Conservation (phyloP, 2,113 vertebrate species). For the Trematomus loennbergii region DNA sequence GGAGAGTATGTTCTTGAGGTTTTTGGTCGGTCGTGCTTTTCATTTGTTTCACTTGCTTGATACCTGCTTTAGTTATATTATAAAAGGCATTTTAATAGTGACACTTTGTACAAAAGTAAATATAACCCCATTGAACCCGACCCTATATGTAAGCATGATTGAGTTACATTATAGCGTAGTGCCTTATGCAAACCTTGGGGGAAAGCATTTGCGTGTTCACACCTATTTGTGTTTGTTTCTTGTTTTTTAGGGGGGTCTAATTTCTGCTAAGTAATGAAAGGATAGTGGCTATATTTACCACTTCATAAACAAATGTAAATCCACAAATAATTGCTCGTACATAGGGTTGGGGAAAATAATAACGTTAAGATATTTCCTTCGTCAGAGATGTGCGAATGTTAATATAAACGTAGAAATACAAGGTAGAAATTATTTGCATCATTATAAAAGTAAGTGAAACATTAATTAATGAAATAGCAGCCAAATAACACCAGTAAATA, state of each 20-base stretch:
- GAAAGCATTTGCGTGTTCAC: not conserved
- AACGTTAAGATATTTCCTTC: not conserved
- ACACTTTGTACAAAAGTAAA: not conserved
- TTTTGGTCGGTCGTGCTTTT: not conserved
- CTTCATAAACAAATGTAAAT: too few species aligned
- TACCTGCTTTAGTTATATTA: not conserved
- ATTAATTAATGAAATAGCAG: too few species aligned
- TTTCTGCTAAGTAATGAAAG: not conserved
- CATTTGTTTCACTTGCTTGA: not conserved
- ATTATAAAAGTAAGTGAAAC: too few species aligned
- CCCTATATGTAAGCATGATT: too few species aligned
- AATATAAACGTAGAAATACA: not conserved
- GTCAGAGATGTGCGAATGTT: not conserved
- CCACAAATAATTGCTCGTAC: too few species aligned
- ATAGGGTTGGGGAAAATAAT: not conserved
- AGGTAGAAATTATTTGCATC: too few species aligned
- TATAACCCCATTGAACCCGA: not conserved
- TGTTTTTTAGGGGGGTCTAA: not conserved
- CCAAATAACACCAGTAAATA: too few species aligned
- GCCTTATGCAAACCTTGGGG: not conserved
- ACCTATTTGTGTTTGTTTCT: too few species aligned
- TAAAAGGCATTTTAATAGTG: not conserved
- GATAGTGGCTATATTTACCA: too few species aligned
- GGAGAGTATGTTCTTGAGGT: not conserved
- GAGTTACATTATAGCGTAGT: not conserved